Evolutionary conservation across 1,140 invertebrate species (phyloP).

Genomic region (Anoplophora glabripennis): DNA sequence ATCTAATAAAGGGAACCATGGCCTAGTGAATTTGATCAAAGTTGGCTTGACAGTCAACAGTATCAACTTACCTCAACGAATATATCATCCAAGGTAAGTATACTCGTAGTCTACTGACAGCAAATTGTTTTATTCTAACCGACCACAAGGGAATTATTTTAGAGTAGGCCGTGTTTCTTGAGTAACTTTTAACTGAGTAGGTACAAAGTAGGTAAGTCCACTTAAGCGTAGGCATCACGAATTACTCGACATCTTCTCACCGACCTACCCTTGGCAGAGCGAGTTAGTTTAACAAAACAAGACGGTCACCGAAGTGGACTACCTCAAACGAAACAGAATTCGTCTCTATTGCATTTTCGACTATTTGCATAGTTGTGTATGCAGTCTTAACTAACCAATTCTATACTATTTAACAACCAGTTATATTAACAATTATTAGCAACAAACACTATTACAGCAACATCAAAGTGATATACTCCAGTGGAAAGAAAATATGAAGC

Average conservation of each 20-base stretch:
- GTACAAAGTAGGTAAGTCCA: too few relatives aligned
- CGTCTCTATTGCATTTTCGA: neutral
- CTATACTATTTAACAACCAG: constrained; percentile 23
- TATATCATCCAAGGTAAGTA: too few relatives aligned
- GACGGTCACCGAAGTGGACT: neutral
- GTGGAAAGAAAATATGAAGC: too few relatives aligned
- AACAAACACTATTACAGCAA: constrained; percentile 29
- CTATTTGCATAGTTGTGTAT: neutral
- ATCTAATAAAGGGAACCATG: too few relatives aligned
- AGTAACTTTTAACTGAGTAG: too few relatives aligned
- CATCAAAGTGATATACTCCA: constrained; percentile 12
- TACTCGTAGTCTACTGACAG: neutral
- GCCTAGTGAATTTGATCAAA: too few relatives aligned
- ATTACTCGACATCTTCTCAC: neutral
- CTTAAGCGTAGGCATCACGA: neutral
- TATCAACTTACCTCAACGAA: neutral
- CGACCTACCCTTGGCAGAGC: neutral
- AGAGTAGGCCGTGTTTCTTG: neutral
- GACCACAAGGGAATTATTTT: neutral
- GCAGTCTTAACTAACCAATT: neutral
- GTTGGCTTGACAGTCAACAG: too few relatives aligned
- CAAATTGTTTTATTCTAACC: neutral
- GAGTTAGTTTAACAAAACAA: constrained; percentile 5
- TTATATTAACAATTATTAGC: constrained; percentile 26
- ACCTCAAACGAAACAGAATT: neutral